Evolutionary conservation across 2,797 vertebrate species (phyloP), one percentile per base, ranked within the genome.

Genomic region (Caiman crocodilus): DNA sequence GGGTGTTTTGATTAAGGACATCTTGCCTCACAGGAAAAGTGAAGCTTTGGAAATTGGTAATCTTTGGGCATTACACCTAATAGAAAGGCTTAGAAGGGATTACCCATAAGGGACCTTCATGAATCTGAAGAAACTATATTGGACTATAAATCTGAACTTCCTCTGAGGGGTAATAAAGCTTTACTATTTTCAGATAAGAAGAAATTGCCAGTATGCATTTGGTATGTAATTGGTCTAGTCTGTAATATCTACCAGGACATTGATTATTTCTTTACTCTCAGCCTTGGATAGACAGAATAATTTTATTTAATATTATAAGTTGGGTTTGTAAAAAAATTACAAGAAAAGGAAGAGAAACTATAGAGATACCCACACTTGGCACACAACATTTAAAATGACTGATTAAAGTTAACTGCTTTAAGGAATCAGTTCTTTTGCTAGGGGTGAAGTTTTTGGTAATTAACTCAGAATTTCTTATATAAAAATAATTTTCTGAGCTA

Each of bases 51-150:
- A 94, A 94, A 96, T 96, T 84, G 56, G 84, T 97, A 92, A 97
- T 96, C 96, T 97, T 90, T 79, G 71, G 88, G 93, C 84, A 96
- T 95, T 94, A 96, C 32, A 92, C 61, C 82, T 94, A 97, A 96
- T 86, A 95, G 95, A 83, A 96, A 61, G 91, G 90, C 89, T 96
- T 97, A 97, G 77, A 94, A 92, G 91, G 91, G 96, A 97, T 97
- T 96, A 97, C 75, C 65, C 76, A 90, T 75, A 95, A 97, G 86
- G 94, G 95, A 95, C 84, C 94, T 96, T 89, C 74, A 76, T 95
- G 94, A 94, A 85, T 93, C 88, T 94, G 91, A 83, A 93, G 88
- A 94, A 94, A 76, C 94, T 89, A 93, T 82, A 87, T 73, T 84
- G 88, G 87, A 91, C 93, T 86, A 87, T 88, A 95, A 94, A 94